phyloP scores from a whole-genome alignment of 2,888 invertebrate species.

The Seladonia tumulorum region DNA sequence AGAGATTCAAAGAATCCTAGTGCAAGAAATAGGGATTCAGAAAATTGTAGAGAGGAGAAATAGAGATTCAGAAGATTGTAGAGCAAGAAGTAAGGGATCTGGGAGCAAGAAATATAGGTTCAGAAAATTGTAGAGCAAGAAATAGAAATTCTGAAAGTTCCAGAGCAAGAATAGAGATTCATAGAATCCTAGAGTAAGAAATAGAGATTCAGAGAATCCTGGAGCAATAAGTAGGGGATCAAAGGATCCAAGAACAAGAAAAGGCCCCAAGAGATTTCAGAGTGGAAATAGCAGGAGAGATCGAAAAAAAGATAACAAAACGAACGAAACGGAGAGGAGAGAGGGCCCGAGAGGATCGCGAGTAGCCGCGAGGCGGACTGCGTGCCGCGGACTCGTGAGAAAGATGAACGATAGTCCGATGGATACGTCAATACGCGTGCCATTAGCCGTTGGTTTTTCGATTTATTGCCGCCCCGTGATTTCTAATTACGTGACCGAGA shows the following conservation, averaged over 20 bases:
- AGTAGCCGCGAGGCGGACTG: conserved; percentile 66
- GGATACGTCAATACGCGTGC: conserved; percentile 75
- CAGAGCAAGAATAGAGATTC: no score
- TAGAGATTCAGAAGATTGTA: no score
- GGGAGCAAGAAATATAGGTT: no score
- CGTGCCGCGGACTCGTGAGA: conserved; percentile 72
- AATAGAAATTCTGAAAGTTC: no score
- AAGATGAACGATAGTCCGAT: conserved; percentile 78
- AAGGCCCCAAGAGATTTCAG: neutral
- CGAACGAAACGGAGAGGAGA: conserved; percentile 5
- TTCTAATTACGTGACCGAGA: conserved; percentile 75
- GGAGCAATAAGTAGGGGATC: neutral
- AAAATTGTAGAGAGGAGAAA: no score
- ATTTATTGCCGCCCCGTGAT: conserved; percentile 75
- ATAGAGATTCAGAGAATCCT: neutral
- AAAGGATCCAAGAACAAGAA: neutral
- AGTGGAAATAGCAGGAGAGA: neutral
- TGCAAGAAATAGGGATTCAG: no score
- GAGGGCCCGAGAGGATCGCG: conserved; percentile 19
- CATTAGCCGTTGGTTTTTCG: conserved; percentile 70
- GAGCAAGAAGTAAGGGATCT: no score
- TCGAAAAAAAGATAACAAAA: neutral
- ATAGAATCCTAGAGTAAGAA: no score
- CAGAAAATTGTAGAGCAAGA: no score
- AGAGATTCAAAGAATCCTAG: no score